Evolutionary conservation across 2,113 vertebrate genomes (phyloP).

Genomic region (Pyxicephalus adspersus): DNA sequence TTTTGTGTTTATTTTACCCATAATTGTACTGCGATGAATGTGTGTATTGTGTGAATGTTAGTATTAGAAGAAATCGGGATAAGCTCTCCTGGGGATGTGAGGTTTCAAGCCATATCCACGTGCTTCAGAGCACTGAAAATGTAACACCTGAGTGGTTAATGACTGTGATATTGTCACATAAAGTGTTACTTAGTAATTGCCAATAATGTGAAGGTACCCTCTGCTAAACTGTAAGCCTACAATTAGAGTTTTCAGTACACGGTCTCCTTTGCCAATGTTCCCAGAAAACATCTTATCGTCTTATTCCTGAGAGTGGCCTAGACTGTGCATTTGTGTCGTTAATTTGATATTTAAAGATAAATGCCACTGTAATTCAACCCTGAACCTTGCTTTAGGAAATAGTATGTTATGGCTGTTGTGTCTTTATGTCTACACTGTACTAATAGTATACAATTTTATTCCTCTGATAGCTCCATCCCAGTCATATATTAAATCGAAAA

Average conservation of each 20-base stretch:
- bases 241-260: background rate
- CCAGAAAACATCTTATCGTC: background rate
- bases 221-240: background rate
- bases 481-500: constrained; percentile 77
- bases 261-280: background rate
- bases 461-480: constrained; percentile 66
- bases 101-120: background rate
- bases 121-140: background rate
- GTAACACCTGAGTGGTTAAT: background rate
- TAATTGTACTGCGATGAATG: no score
- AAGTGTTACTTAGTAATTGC: constrained; percentile 5
- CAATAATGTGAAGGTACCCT: background rate
- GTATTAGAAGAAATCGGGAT: no score
- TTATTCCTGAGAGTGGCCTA: background rate
- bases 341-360: background rate
- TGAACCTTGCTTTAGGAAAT: background rate
- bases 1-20: no score
- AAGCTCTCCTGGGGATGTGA: background rate
- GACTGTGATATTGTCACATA: background rate
- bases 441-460: background rate
- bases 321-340: background rate
- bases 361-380: no score
- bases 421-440: background rate
- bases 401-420: background rate
- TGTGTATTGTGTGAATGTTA: no score